These are phyloP conservation scores for Xanthorhoe spadicearia DNA, from an alignment of 2,888 invertebrate genomes.

Conservation along the genomic window DNA sequence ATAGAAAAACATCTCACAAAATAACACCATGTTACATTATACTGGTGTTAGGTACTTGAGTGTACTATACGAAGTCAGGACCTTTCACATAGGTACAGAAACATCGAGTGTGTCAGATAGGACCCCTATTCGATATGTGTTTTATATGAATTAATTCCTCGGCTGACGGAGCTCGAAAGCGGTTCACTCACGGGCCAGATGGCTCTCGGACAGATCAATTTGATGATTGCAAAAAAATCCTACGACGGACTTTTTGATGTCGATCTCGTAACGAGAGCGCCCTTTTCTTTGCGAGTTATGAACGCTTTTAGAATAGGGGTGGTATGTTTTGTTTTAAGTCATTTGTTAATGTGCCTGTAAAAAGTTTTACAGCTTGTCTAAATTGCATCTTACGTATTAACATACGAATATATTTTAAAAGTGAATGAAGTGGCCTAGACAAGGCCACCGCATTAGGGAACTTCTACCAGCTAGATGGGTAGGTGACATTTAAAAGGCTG, in stretches of 20 bases:
- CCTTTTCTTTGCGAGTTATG: conserved; percentile 44
- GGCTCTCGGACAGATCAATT: conserved; percentile 83
- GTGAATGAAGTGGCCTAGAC: too few relatives aligned
- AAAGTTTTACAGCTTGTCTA: neutral
- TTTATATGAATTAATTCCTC: conserved; percentile 84
- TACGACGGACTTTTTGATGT: conserved; percentile 78
- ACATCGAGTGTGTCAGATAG: conserved; percentile 44
- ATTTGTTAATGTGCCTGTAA: conserved; percentile 16
- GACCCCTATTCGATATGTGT: conserved; percentile 64
- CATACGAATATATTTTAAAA: too few relatives aligned
- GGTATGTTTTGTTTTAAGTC: conserved; percentile 25
- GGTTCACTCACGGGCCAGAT: conserved; percentile 83
- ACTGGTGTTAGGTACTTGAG: neutral
- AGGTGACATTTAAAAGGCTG: too few relatives aligned
- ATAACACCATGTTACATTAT: neutral
- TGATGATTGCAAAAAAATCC: conserved; percentile 82
- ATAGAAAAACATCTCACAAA: neutral
- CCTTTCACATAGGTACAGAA: conserved; percentile 1
- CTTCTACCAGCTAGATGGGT: too few relatives aligned
- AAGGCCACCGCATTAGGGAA: too few relatives aligned
- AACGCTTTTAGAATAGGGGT: conserved; percentile 51
- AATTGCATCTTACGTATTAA: neutral
- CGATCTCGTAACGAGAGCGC: conserved; percentile 54
- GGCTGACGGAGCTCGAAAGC: conserved; percentile 77
- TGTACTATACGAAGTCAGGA: neutral